Base-by-base conservation (phyloP, 2,113 vertebrate species). In the Prunella himalayana region DNA sequence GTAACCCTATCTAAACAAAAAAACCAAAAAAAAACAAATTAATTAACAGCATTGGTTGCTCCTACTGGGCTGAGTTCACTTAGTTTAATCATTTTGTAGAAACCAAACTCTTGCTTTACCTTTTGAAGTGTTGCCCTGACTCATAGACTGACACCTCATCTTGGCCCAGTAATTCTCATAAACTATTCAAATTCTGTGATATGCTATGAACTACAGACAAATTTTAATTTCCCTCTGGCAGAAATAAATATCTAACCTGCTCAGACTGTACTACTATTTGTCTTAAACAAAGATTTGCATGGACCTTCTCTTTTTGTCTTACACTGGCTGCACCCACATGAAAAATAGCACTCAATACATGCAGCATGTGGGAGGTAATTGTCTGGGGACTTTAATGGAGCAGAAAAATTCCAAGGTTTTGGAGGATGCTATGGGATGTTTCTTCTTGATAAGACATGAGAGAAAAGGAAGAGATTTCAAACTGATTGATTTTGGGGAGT, bases 1-100 rank as follows among this genome's bases (percentile, higher is more conserved):
- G 90, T 94, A 86, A 92, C 68, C 68, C 60, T 61, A 84, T 90
- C 78, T 95, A 94, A 66, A 91, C 96, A 96, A 57, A 94, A 94
- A 84, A 87, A 90, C 95, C 95, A 56, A 85, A 90, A 97, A 47
- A 49, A 15, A 92, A 91, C 88, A 90, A 54, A 95, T n/a, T n/a
- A n/a, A n/a, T n/a, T n/a, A 96, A 89, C 45, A 95, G 45, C 91
- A 97, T 91, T 88, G 95, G 96, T 96, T 97, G 73, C 69, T 96
- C 94, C 95, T 96, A 87, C 96, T 96, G 92, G 82, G 97, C 73
- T 94, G 93, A 97, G 94, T 97, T 97, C 97, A 94, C 73, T 97
- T 94, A 90, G 79, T 96, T 96, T 96, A 97, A 97, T 96, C 41
- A 94, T 95, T 97, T 90, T 25, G 69, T 65, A 84, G 83, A 92